These are phyloP conservation scores for Netelia inedita DNA, from an alignment of 2,888 invertebrate genomes.

Conservation along the genomic window DNA sequence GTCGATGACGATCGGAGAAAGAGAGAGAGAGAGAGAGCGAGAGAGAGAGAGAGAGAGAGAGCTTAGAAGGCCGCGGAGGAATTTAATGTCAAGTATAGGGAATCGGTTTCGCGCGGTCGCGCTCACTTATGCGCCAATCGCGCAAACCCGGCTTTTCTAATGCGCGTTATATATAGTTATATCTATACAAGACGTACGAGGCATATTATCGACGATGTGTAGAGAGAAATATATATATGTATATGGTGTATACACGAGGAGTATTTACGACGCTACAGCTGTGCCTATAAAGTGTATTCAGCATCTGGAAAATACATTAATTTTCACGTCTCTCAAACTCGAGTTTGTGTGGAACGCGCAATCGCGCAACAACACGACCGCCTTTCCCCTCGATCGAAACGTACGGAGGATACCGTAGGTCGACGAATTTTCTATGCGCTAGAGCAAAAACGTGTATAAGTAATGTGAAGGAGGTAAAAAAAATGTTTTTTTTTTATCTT, in stretches of 20 bases:
- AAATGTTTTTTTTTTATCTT: too few relatives aligned
- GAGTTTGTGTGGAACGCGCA: neutral
- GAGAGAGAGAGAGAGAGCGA: conserved; percentile 17
- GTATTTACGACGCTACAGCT: conserved; percentile 41
- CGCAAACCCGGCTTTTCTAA: conserved; percentile 69
- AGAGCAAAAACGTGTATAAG: too few relatives aligned
- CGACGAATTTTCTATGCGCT: neutral
- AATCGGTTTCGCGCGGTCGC: conserved; percentile 76
- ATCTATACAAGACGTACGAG: neutral
- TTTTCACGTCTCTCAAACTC: conserved; percentile 30
- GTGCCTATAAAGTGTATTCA: conserved; percentile 33
- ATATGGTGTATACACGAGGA: neutral
- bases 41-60: conserved; percentile 23
- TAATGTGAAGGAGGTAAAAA: too few relatives aligned
- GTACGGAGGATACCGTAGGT: neutral
- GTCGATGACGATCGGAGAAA: conserved; percentile 44
- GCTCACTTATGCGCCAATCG: conserved; percentile 66
- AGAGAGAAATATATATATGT: conserved; percentile 1
- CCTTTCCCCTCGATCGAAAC: conserved; percentile 3
- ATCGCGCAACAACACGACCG: conserved; percentile 28
- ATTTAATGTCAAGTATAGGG: conserved; percentile 84
- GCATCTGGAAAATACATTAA: conserved; percentile 55
- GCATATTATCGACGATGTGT: neutral
- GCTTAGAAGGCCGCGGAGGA: conserved; percentile 82
- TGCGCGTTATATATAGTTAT: neutral